These are phyloP conservation scores for Nymphicus hollandicus DNA, from an alignment of 2,113 vertebrate species.

Conservation along the genomic window DNA sequence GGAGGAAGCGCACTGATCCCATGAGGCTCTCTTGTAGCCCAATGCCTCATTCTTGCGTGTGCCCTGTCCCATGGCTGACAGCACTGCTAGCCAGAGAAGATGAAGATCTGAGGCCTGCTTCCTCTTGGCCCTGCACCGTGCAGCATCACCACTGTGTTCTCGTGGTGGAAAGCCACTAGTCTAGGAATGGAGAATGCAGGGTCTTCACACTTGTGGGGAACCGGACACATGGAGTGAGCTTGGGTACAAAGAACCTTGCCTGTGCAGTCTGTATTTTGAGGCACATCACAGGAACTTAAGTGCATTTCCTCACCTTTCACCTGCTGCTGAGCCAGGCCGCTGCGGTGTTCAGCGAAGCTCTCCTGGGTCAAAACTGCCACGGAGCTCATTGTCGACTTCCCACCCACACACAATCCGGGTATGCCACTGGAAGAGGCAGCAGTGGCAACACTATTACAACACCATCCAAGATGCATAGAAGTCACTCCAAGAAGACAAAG, in stretches of 20 bases:
- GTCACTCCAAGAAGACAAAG: neutral
- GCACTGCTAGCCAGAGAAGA: neutral
- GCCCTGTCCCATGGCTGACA: neutral
- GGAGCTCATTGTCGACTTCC: slow-evolving; percentile 97
- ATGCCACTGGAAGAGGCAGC: slow-evolving; percentile 80
- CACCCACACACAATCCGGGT: slow-evolving; percentile 92
- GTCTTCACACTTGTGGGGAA: neutral
- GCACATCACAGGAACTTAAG: neutral
- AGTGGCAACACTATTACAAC: neutral
- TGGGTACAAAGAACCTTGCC: neutral
- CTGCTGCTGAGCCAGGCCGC: slow-evolving; percentile 90
- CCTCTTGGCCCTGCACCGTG: neutral
- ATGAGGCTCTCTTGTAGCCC: neutral
- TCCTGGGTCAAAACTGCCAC: slow-evolving; percentile 99
- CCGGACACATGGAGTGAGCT: neutral
- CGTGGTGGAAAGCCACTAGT: neutral
- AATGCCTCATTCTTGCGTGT: neutral
- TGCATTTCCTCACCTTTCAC: slow-evolving; percentile 80
- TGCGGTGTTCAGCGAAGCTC: slow-evolving; percentile 98
- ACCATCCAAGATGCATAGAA: neutral
- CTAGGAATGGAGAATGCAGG: neutral
- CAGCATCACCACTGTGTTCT: neutral
- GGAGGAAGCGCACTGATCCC: neutral
- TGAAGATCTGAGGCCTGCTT: neutral
- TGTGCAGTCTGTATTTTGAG: neutral